phyloP scores from a whole-genome alignment of 2,797 vertebrate species.

The Hydrocynus forskahlii region DNA sequence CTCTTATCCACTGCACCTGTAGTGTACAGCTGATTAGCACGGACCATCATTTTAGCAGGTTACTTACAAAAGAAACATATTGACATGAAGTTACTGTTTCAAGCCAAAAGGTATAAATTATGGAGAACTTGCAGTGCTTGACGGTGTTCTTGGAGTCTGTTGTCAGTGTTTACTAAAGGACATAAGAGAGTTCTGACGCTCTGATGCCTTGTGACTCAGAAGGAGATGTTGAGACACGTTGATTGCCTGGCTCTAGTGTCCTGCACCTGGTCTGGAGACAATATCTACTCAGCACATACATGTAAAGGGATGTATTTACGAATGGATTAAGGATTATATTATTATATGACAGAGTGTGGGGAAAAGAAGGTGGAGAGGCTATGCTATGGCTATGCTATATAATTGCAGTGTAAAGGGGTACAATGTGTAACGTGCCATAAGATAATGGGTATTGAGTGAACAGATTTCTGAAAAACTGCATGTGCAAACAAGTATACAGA shows the following conservation, averaged over 20 bases:
- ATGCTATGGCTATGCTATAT: not conserved
- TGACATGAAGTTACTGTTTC: too few relatives aligned
- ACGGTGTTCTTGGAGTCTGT: not conserved
- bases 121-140: too few relatives aligned
- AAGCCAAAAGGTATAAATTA: too few relatives aligned
- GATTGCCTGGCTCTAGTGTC: not conserved
- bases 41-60: too few relatives aligned
- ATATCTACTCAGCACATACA: not conserved
- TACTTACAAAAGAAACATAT: too few relatives aligned
- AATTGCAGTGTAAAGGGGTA: not conserved
- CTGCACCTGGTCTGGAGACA: conserved; percentile 23
- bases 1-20: too few relatives aligned
- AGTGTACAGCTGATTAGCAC: too few relatives aligned
- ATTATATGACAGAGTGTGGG: not conserved
- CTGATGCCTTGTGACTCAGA: not conserved
- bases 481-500: not conserved
- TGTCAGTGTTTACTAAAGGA: not conserved
- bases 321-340: not conserved
- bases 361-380: not conserved
- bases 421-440: not conserved
- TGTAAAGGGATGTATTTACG: not conserved
- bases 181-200: not conserved
- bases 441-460: not conserved
- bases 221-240: conserved; percentile 20
- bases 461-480: not conserved